These are phyloP conservation scores for Tuberolachnus salignus DNA, from an alignment of 2,888 invertebrate species.

Conservation along the genomic window DNA sequence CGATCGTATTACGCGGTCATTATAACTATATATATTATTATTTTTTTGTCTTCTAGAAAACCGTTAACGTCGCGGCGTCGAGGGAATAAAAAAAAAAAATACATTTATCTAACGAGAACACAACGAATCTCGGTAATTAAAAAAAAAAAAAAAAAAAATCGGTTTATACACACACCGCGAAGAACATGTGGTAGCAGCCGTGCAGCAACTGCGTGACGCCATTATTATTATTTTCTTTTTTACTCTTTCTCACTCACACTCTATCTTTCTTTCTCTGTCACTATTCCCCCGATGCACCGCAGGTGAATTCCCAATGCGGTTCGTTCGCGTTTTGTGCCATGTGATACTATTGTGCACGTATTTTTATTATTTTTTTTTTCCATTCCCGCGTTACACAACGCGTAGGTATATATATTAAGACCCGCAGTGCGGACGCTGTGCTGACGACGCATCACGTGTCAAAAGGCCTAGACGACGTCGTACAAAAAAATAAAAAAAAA, in stretches of 20 bases:
- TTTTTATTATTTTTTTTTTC: constrained; percentile 16
- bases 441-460: constrained; percentile 47
- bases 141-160: neutral
- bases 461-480: constrained; percentile 10
- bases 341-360: constrained; percentile 41
- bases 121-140: constrained; percentile 36
- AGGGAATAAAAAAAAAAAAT: neutral
- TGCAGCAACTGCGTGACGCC: constrained; percentile 39
- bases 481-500: neutral
- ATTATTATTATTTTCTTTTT: constrained; percentile 10
- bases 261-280: neutral
- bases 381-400: neutral
- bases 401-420: constrained; percentile 22
- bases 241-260: too few species aligned
- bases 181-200: constrained; percentile 10
- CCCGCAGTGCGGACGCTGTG: constrained; percentile 39
- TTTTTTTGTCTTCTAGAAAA: neutral
- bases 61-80: neutral
- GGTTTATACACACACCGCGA: neutral
- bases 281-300: constrained; percentile 11
- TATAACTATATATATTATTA: neutral
- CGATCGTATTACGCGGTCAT: constrained; percentile 40
- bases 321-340: constrained; percentile 8
- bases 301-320: constrained; percentile 34
- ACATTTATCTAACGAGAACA: constrained; percentile 26